phyloP scores from a whole-genome alignment of 1,140 invertebrate species.

The Argopecten irradians region DNA sequence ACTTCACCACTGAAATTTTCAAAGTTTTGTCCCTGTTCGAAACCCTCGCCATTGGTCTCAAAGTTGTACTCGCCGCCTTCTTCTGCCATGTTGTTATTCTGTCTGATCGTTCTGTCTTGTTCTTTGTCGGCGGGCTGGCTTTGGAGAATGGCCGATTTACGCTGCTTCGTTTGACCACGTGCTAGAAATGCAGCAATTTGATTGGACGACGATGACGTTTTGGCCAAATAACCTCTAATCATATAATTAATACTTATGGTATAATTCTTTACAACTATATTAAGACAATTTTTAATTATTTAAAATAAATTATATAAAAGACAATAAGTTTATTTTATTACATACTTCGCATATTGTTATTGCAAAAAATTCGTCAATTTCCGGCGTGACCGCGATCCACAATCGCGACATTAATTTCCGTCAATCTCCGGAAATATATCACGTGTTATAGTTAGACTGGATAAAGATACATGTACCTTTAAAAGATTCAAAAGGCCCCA shows the following conservation, averaged over 20 bases:
- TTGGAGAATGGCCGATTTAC: neutral
- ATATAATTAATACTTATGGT: neutral
- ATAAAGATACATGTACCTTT: no score
- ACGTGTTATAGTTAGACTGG: no score
- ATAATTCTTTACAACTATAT: no score
- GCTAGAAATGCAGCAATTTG: neutral
- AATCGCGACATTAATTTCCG: no score
- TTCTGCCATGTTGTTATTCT: slow-evolving; percentile 7
- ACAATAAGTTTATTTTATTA: no score
- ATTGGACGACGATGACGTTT: slow-evolving; percentile 2
- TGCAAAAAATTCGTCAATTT: no score
- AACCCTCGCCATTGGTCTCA: neutral
- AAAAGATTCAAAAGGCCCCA: no score
- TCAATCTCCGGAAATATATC: no score
- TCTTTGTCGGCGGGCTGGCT: neutral
- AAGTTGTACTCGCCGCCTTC: neutral
- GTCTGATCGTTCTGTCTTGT: neutral
- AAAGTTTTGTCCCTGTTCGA: neutral
- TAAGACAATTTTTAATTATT: no score
- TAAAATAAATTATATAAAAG: no score
- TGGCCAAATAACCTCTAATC: neutral
- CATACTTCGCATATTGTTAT: no score
- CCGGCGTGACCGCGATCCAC: no score
- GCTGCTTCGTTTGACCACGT: neutral
- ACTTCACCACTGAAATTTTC: neutral